These are phyloP conservation scores for Sapajus apella DNA, from an alignment of 2,113 vertebrate genomes.

Conservation along the genomic window DNA sequence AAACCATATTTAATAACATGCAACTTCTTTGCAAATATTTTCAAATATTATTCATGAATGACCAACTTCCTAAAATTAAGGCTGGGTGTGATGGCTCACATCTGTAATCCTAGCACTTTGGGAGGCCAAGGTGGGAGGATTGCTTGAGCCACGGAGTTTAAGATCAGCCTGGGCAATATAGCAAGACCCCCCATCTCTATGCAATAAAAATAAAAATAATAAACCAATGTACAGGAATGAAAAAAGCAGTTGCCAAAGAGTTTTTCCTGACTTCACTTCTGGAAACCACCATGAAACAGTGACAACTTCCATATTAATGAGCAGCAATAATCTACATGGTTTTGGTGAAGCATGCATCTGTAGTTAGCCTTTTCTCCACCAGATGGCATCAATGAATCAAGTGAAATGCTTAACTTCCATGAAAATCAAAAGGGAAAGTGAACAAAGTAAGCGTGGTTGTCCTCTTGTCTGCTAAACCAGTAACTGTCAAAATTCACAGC, in stretches of 20 bases:
- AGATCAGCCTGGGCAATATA: no score
- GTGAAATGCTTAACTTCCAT: not conserved
- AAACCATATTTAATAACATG: not conserved
- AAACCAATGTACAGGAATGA: not conserved
- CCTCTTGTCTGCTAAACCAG: not conserved
- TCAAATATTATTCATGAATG: not conserved
- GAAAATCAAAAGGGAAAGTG: not conserved
- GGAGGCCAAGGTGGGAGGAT: no score
- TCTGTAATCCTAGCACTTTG: no score
- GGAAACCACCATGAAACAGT: slow-evolving; percentile 1
- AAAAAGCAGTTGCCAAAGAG: not conserved
- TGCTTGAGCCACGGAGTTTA: no score
- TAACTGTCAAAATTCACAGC: not conserved
- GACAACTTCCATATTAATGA: not conserved
- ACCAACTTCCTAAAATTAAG: not conserved
- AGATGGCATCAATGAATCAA: slow-evolving; percentile 64
- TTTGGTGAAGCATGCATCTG: not conserved
- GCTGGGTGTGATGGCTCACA: no score
- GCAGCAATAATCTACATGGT: not conserved
- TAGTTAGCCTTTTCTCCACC: slow-evolving; percentile 52
- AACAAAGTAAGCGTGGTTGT: not conserved
- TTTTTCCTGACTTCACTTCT: slow-evolving; percentile 11
- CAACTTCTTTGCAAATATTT: slow-evolving; percentile 14
- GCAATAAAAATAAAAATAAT: not conserved
- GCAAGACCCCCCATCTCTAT: no score